Base-by-base conservation (phyloP, 1,140 invertebrate genomes). In the Hylaeus volcanicus region DNA sequence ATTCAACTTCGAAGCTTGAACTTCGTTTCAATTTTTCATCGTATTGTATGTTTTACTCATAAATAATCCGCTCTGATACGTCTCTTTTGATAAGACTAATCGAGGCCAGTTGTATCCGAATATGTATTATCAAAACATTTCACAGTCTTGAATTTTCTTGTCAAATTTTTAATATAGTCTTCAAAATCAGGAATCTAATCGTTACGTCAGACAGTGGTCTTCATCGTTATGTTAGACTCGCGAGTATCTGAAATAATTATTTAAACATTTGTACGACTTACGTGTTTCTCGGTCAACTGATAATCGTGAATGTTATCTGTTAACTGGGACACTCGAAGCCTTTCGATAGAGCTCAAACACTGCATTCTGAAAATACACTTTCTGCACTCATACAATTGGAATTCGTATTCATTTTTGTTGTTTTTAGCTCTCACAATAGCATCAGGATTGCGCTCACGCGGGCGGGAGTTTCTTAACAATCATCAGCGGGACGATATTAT, bases 301-400 rank as follows among this genome's bases (percentile, higher is more conserved):
- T 77, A 51, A 72, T 56, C n/a, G 64, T 53, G 53, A 58, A n/a
- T 68, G 56, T 11, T 73, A 78, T 83, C 69, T 68, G 41, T 12
- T 4, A 74, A 74, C 41, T 48, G 15, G 56, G 41, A 63, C 51
- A 79, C 56, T 63, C 11, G 53, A 79, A 41, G 41, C 37, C 56
- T 15, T 11, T 26, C 15, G 26, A 39, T 58, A 68, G 8, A 37
- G 53, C 43, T 53, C 11, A 26, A 66, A n/a, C 14, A 3, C 3
- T 11, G 9, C 14, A 5, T 9, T 61, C 11, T 4, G 39, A 8
- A 26, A 60, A 60, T 45, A 2, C 14, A 8, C 37, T 14, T 61
- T 41, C 6, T 5, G 12, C 15, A 37, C 41, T 37, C 45, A 6
- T 51, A 39, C 48, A 69, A 3, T 4, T 48, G 26, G 0, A 1